phyloP scores from a whole-genome alignment of 2,113 vertebrate genomes.

The Dissostichus mawsoni region DNA sequence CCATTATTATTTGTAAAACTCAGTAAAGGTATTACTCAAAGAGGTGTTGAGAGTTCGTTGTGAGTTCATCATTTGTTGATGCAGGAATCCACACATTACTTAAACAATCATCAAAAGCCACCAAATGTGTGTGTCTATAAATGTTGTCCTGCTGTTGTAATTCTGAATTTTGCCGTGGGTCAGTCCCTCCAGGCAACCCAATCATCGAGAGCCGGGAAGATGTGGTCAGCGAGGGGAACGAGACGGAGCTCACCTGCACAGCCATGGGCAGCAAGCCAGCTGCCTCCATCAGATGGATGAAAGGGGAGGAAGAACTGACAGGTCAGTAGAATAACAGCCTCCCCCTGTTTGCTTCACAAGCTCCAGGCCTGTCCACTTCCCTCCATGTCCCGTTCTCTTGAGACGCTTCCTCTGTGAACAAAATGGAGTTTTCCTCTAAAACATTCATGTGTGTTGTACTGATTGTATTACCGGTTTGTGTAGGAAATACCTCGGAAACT shows the following conservation, averaged over 20 bases:
- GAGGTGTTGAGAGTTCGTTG: too few species aligned
- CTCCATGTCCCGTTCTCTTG: conserved; percentile 30
- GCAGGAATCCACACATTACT: neutral
- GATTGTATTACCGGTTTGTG: conserved; percentile 59
- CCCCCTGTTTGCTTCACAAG: conserved; percentile 59
- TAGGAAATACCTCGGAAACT: conserved; percentile 19
- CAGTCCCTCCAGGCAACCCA: conserved; percentile 94
- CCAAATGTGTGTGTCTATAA: neutral
- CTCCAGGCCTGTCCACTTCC: conserved; percentile 51
- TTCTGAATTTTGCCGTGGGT: conserved; percentile 45
- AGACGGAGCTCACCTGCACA: conserved; percentile 97
- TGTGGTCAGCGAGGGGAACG: conserved; percentile 92
- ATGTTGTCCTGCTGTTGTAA: conserved; percentile 1
- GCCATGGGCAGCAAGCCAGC: conserved; percentile 96
- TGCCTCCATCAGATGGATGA: conserved; percentile 96
- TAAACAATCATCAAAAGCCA: neutral
- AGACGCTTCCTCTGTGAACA: conserved; percentile 34
- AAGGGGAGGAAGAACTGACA: conserved; percentile 93
- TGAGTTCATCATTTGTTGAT: neutral
- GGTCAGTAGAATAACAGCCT: conserved; percentile 84
- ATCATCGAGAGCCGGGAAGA: conserved; percentile 96
- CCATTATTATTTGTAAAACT: neutral
- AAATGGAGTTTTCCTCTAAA: conserved; percentile 41
- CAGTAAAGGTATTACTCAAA: too few species aligned
- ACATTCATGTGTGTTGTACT: conserved; percentile 50